Conservation (phyloP, 2,888 invertebrate species). For the Erannis defoliaria region DNA sequence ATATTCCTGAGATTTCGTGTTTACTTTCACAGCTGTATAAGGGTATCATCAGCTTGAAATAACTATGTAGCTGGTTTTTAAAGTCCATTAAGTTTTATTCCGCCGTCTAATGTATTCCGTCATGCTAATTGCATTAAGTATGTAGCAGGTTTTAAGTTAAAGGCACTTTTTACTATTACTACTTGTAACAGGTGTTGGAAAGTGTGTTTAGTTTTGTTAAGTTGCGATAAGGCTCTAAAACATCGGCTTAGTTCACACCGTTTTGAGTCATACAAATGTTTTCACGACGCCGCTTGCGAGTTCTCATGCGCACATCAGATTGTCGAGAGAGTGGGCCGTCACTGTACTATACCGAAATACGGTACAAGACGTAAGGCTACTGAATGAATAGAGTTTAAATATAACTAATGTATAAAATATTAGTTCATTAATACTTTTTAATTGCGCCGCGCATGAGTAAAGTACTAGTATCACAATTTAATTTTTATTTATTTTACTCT, state of each 20-base stretch:
- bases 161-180: constrained; percentile 21
- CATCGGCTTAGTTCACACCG: constrained; percentile 60
- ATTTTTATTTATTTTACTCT: too few relatives aligned
- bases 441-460: too few relatives aligned
- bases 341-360: constrained; percentile 54
- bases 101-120: constrained; percentile 51
- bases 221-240: constrained; percentile 46
- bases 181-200: constrained; percentile 27
- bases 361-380: constrained; percentile 37
- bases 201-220: constrained; percentile 42
- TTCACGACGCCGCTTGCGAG: constrained; percentile 64
- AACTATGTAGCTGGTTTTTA: constrained; percentile 58
- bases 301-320: constrained; percentile 80
- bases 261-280: constrained; percentile 67
- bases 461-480: too few relatives aligned
- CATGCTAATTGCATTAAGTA: constrained; percentile 47
- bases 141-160: constrained; percentile 45
- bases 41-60: constrained; percentile 64
- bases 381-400: not conserved
- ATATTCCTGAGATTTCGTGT: constrained; percentile 68
- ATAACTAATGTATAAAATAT: too few relatives aligned
- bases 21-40: constrained; percentile 65
- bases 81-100: constrained; percentile 52
- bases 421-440: too few relatives aligned
- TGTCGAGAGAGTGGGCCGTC: constrained; percentile 69